Evolutionary conservation across 2,113 vertebrate species (phyloP).

Genomic region (Motacilla tschutschensis): DNA sequence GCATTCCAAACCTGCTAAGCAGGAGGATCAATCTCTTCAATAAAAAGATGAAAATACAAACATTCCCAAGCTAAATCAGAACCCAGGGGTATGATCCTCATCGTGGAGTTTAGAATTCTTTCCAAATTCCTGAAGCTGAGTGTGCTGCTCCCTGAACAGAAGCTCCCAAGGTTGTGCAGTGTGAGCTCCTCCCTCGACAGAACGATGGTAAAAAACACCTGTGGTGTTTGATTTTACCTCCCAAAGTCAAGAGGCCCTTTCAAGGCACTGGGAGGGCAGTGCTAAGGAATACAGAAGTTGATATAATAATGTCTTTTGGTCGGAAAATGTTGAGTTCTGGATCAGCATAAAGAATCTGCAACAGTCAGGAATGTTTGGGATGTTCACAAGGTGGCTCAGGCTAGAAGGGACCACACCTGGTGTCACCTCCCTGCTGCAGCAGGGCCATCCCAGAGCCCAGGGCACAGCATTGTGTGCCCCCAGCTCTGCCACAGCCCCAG

Average conservation of each 20-base stretch:
- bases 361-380: neutral
- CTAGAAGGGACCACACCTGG: neutral
- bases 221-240: neutral
- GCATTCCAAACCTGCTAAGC: neutral
- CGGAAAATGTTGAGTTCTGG: neutral
- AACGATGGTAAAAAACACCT: neutral
- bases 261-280: neutral
- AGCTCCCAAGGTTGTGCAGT: neutral
- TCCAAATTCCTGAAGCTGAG: neutral
- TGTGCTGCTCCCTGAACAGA: rapidly evolving
- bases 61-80: neutral
- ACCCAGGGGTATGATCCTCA: neutral
- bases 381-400: neutral
- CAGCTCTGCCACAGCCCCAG: neutral
- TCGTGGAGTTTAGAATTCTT: neutral
- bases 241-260: neutral
- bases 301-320: neutral
- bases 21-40: neutral
- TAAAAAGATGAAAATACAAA: neutral
- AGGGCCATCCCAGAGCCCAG: neutral
- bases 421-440: neutral
- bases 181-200: rapidly evolving
- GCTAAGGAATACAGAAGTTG: neutral
- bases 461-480: neutral
- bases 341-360: neutral